Evolutionary conservation across 2,113 vertebrate genomes (phyloP).

Genomic region (Oenanthe melanoleuca): DNA sequence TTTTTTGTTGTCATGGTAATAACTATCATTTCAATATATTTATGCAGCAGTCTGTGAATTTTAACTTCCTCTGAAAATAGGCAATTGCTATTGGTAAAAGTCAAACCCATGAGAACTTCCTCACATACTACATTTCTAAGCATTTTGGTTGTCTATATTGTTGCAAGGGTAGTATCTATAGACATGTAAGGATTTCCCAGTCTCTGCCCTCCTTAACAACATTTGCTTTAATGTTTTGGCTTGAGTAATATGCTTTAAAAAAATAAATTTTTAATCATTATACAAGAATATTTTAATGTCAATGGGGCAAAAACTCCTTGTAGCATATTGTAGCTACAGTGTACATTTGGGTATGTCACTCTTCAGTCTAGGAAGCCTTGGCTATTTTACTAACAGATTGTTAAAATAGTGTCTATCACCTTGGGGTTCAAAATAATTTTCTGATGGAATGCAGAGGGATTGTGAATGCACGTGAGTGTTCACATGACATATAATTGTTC

Average conservation of each 20-base stretch:
- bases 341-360: accelerated
- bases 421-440: neutral
- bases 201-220: neutral
- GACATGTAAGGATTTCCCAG: neutral
- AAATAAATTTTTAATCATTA: neutral
- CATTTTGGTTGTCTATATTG: neutral
- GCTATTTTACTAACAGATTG: neutral
- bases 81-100: neutral
- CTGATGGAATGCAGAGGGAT: neutral
- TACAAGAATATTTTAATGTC: neutral
- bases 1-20: constrained; percentile 6
- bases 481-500: accelerated
- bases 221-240: neutral
- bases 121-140: neutral
- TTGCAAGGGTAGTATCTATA: neutral
- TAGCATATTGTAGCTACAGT: neutral
- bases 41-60: neutral
- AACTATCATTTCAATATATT: neutral
- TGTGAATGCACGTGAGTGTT: neutral
- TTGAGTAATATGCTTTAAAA: neutral
- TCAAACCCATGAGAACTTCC: neutral
- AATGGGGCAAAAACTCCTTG: neutral
- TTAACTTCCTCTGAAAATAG: neutral
- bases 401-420: neutral
- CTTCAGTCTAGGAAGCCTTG: neutral